Evolutionary conservation across 1,140 invertebrate genomes (phyloP), one percentile per base, ranked within the genome.

Genomic region (Drosophila serrata): DNA sequence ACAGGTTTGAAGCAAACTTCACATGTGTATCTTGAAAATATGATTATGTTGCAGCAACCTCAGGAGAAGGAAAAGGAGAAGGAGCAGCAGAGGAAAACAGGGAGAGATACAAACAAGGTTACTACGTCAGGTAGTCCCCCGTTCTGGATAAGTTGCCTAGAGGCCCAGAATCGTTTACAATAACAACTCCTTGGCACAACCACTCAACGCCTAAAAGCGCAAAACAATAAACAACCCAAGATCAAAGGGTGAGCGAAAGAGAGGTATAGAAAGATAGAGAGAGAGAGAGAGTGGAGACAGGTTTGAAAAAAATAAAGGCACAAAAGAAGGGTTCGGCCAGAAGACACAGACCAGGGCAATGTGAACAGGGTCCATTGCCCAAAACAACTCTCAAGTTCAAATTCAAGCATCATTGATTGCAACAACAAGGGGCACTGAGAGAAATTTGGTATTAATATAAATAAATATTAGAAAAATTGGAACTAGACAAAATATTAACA

Each of bases 21-120:
- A 82, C 51, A 86, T 62, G 74, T 62, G 78, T 82, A 87, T 73
- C 75, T 80, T 76, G 51, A 43, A 85, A 88, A 87, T 88, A 88
- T 88, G 80, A 88, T 80, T 82, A 88, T 82, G 79, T 77, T 79
- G 67, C 82, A 79, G 75, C 29, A 48, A 29, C 27, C 46, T 5
- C 4, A 67, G 42, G 24, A 42, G 15, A 6, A 6, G 19, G 7
- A 4, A 9, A 15, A 31, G 22, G 17, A 11, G 19, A 19, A 35
- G 46, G 1, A n/a, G 12, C 8, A 42, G 35, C 12, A 22, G 19
- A 22, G 42, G 3, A 19, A 11, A 31, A 17, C 17, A 53, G 17
- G 55, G 46, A 22, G 11, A 27, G 40, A 37, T 17, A 69, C 81
- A 82, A 81, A 73, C 79, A 77, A 77, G 70, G 81, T 65, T 70